Evolutionary conservation across 1,140 invertebrate genomes (phyloP).

Genomic region (Diachasmimorpha longicaudata): DNA sequence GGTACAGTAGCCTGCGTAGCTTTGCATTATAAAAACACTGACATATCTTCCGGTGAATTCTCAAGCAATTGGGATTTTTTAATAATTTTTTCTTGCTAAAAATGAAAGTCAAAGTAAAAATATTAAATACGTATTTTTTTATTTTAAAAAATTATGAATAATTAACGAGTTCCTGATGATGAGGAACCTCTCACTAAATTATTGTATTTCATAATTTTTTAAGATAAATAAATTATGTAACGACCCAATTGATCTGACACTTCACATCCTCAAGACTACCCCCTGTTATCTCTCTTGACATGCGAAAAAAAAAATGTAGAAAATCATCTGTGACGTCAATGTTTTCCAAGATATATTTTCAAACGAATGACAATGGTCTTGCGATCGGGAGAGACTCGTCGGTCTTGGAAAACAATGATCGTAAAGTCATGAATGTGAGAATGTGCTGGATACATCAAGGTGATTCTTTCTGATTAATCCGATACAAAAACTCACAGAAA

Average conservation of each 20-base stretch:
- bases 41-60: constrained; percentile 38
- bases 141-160: too few relatives aligned
- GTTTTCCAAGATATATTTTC: constrained; percentile 2
- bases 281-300: constrained; percentile 10
- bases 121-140: too few relatives aligned
- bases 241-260: background rate
- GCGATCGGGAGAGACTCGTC: background rate
- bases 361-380: background rate
- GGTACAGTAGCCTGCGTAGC: constrained; percentile 48
- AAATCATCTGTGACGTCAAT: constrained; percentile 2
- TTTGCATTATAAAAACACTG: constrained; percentile 53
- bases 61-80: too few relatives aligned
- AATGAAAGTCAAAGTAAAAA: too few relatives aligned
- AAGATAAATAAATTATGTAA: too few relatives aligned
- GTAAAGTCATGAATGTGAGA: constrained; percentile 33
- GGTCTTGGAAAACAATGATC: constrained; percentile 26
- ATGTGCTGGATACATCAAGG: constrained; percentile 34
- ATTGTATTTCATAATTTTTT: too few relatives aligned
- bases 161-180: too few relatives aligned
- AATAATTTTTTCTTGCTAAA: too few relatives aligned
- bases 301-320: constrained; percentile 5
- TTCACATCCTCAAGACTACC: background rate
- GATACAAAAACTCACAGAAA: constrained; percentile 26
- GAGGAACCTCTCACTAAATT: too few relatives aligned
- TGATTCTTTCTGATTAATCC: constrained; percentile 28